These are phyloP conservation scores for Chlamydotis undulata DNA, from an alignment of 2,113 vertebrate genomes.

Conservation along the genomic window DNA sequence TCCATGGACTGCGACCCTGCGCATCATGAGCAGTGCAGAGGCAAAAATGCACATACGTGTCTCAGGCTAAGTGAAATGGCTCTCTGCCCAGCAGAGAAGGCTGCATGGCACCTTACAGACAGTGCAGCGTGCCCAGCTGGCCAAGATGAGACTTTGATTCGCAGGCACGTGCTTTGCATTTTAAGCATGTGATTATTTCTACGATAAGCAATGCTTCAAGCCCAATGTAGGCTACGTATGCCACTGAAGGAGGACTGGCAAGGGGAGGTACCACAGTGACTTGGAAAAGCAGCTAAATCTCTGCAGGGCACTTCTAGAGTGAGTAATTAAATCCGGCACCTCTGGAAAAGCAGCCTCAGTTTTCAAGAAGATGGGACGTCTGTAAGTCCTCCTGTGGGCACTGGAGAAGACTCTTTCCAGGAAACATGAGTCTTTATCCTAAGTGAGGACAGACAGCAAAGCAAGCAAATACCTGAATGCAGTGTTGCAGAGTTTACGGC, in stretches of 20 bases:
- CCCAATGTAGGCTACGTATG: neutral
- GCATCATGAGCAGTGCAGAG: neutral
- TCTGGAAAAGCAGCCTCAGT: neutral
- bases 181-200: neutral
- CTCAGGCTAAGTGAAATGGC: neutral
- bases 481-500: neutral
- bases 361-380: neutral
- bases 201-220: neutral
- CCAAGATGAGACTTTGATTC: neutral
- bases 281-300: neutral
- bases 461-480: neutral
- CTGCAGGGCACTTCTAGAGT: neutral
- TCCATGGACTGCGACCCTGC: neutral
- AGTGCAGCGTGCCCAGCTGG: neutral
- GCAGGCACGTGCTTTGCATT: neutral
- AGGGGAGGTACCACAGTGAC: neutral
- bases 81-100: neutral
- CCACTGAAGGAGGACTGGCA: neutral
- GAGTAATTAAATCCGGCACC: neutral
- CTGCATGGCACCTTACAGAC: neutral
- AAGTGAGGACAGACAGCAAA: neutral
- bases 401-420: neutral
- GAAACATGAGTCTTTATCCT: neutral
- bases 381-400: neutral
- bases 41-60: neutral